These are phyloP conservation scores for Saimiri boliviensis DNA, from an alignment of 2,113 vertebrate species.

Conservation along the genomic window DNA sequence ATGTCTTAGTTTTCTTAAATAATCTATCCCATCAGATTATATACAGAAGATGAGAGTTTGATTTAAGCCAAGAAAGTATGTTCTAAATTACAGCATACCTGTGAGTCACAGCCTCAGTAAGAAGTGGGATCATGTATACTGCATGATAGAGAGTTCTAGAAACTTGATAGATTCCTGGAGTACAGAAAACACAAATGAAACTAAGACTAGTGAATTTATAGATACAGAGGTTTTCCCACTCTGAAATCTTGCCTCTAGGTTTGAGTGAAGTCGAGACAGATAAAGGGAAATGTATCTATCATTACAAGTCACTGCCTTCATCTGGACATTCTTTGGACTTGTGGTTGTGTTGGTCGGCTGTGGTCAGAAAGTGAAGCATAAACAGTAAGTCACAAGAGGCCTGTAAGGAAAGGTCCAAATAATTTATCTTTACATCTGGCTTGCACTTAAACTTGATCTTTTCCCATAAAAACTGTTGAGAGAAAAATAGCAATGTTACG, in stretches of 20 bases:
- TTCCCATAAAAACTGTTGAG: background rate
- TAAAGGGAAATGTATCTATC: background rate
- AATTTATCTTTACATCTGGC: background rate
- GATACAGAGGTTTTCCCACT: background rate
- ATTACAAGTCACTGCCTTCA: background rate
- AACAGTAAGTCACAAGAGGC: background rate
- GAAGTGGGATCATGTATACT: background rate
- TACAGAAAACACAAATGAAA: background rate
- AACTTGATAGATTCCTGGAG: background rate
- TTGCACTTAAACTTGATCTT: background rate
- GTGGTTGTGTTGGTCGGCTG: background rate
- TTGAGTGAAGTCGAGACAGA: background rate
- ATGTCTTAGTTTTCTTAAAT: background rate
- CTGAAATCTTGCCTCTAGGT: background rate
- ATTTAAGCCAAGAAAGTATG: background rate
- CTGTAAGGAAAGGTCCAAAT: background rate
- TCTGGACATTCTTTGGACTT: background rate
- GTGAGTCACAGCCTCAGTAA: background rate
- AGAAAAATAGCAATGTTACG: background rate
- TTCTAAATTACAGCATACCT: background rate
- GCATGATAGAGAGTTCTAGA: background rate
- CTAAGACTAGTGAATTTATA: background rate
- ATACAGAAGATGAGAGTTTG: background rate
- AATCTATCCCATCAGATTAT: background rate
- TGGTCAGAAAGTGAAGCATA: background rate